These are phyloP conservation scores for Cranoglanis bouderius DNA, from an alignment of 2,113 vertebrate species.

Conservation along the genomic window DNA sequence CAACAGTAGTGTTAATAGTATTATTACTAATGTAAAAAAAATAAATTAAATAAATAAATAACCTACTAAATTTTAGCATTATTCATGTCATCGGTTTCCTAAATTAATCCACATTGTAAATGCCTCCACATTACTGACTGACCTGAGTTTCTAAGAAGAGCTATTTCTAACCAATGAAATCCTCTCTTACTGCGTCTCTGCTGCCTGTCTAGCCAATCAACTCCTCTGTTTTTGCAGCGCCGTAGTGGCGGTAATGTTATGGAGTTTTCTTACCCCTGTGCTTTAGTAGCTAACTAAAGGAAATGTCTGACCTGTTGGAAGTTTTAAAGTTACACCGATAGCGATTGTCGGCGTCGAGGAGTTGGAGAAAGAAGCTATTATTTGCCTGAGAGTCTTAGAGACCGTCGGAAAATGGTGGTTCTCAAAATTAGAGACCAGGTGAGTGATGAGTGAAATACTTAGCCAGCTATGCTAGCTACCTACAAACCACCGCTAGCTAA, in stretches of 20 bases:
- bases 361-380: slow-evolving; percentile 51
- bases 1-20: neutral
- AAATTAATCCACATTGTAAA: neutral
- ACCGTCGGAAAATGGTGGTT: slow-evolving; percentile 78
- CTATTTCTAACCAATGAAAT: slow-evolving; percentile 68
- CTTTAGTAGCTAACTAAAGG: slow-evolving; percentile 67
- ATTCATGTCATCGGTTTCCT: neutral
- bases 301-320: slow-evolving; percentile 52
- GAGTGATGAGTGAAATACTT: slow-evolving; percentile 52
- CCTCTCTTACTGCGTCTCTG: slow-evolving; percentile 3
- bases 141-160: neutral
- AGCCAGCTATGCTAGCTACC: slow-evolving; percentile 23
- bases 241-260: slow-evolving; percentile 71
- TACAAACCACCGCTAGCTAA: neutral
- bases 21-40: neutral
- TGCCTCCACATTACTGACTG: slow-evolving; percentile 12
- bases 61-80: too few relatives aligned
- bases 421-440: slow-evolving; percentile 83
- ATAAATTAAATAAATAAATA: too few relatives aligned
- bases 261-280: slow-evolving; percentile 63
- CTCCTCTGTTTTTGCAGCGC: slow-evolving; percentile 58
- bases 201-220: slow-evolving; percentile 23
- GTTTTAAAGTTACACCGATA: slow-evolving; percentile 53
- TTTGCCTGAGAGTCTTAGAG: slow-evolving; percentile 67
- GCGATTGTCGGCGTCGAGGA: slow-evolving; percentile 47